Base-by-base conservation (phyloP, 1,140 invertebrate genomes). In the Scaptodrosophila lebanonensis region DNA sequence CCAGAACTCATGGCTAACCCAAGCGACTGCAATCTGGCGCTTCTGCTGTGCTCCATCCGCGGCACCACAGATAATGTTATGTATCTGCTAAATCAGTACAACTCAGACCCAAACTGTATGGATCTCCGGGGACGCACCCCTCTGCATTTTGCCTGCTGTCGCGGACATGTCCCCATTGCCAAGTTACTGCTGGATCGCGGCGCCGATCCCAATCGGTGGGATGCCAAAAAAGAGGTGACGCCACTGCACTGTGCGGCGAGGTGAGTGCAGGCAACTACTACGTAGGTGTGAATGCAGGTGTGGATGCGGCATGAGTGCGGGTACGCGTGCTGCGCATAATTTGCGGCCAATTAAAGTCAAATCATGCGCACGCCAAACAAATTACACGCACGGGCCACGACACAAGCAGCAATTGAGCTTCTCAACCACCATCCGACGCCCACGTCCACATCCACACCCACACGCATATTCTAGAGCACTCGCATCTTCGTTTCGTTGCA, bases 171-270 rank as follows among this genome's bases (percentile, higher is more conserved):
- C 15, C 90, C 91, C 44, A 92, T 92, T 52, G 88, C 92, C 0
- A 90, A 90, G 66, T 73, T 92, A 9, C 70, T 95, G 12, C 73
- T 95, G 7, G 89, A 91, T 33, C 71, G 89, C 17, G 91, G 91
- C 18, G 92, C 92, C 0, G 87, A 92, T 69, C 90, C 92, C 0
- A 90, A 91, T 60, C 89, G 88, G 47, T 94, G 91, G 91, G 94
- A 95, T 83, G 87, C 85, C 1, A 87, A 84, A 7, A 88, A 90
- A 29, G 91, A 91, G 69, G 91, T 91, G 2, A 95, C 93, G 2
- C 92, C 94, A 1, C 85, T 95, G 13, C 93, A 94, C 72, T 94
- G 92, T 68, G 93, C 93, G 2, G 93, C 93, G 1, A 92, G 91
- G 52, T 89, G 13, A 65, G 49, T 16, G 6, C n/a, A 12, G n/a